A percentile compares a stretch with the other conserved stretches of the same genome.
Conservation (phyloP, 2,797 vertebrate genomes). For the Sternarchorhynchus goeldii region DNA sequence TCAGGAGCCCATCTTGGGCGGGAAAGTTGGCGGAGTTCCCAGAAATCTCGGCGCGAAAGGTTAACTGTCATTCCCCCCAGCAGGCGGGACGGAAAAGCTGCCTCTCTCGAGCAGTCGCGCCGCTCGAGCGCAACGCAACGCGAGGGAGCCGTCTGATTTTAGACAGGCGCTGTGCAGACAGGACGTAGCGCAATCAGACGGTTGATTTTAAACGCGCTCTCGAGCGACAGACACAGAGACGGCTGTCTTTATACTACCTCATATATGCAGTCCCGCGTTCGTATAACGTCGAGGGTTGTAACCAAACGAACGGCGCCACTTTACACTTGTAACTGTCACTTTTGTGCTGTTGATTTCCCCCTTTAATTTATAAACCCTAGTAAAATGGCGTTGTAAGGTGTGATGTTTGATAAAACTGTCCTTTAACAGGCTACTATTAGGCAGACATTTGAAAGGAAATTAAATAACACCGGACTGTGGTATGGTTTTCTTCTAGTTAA, state of each 20-base stretch:
- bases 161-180: background rate
- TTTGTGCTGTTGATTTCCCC: background rate
- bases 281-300: too few relatives aligned
- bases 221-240: too few relatives aligned
- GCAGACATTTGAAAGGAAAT: background rate
- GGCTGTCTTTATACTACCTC: too few relatives aligned
- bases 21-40: conserved; percentile 59
- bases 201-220: too few relatives aligned
- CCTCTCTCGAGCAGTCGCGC: background rate
- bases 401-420: background rate
- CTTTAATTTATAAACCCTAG: background rate
- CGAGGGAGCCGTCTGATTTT: background rate
- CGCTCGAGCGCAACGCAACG: background rate
- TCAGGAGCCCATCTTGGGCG: conserved; percentile 45
- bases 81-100: conserved; percentile 15
- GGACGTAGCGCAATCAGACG: too few relatives aligned
- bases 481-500: background rate
- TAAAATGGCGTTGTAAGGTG: background rate
- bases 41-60: conserved; percentile 57
- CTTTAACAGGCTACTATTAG: background rate
- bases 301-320: too few relatives aligned
- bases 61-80: conserved; percentile 54
- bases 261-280: too few relatives aligned
- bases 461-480: background rate
- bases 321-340: background rate